phyloP scores from a whole-genome alignment of 2,797 vertebrate genomes.

The Clarias fuscus region DNA sequence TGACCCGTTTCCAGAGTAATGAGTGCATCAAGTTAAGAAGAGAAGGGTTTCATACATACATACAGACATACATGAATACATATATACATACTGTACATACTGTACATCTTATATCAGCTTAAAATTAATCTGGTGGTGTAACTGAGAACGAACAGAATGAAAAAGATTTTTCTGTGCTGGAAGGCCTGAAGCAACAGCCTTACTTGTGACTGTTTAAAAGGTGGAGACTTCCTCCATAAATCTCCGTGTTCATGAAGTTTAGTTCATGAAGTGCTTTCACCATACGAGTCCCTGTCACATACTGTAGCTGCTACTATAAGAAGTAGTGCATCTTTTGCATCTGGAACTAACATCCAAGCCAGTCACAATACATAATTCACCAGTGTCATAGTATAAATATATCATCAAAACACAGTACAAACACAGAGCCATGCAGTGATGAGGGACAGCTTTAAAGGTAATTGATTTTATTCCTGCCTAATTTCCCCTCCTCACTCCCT shows the following conservation, averaged over 20 bases:
- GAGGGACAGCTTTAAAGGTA: slow-evolving; percentile 73
- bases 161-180: background rate
- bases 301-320: background rate
- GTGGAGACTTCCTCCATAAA: background rate
- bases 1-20: too few relatives aligned
- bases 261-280: background rate
- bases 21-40: too few relatives aligned
- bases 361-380: background rate
- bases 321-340: background rate
- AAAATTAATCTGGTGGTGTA: too few relatives aligned
- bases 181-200: background rate
- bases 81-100: too few relatives aligned
- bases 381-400: slow-evolving; percentile 9
- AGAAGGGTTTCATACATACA: too few relatives aligned
- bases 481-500: slow-evolving; percentile 67
- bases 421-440: slow-evolving; percentile 57
- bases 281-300: background rate
- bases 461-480: slow-evolving; percentile 77
- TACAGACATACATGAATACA: too few relatives aligned
- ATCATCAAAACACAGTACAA: slow-evolving; percentile 27
- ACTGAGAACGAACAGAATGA: background rate
- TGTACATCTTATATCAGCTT: too few relatives aligned
- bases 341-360: background rate
- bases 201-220: background rate
- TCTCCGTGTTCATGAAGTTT: background rate